phyloP scores from a whole-genome alignment of 2,797 vertebrate species.

The Sebastes elongatus region DNA sequence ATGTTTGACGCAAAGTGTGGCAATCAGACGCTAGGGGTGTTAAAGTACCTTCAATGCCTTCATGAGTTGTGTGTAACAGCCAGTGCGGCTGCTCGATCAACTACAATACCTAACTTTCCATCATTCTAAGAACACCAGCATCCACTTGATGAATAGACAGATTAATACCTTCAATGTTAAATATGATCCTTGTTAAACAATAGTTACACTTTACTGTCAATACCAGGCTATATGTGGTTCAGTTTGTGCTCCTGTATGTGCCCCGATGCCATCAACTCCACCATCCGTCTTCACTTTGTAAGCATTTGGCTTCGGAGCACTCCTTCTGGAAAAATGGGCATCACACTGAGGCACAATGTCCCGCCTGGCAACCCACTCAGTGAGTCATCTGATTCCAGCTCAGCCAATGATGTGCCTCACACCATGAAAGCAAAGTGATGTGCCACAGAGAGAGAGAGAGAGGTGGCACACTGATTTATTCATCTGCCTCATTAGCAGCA shows the following conservation, averaged over 20 bases:
- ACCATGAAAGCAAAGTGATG: constrained; percentile 4
- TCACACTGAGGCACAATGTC: constrained; percentile 10
- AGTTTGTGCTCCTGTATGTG: background rate
- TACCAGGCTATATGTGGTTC: background rate
- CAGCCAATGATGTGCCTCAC: constrained; percentile 17
- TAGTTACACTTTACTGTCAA: background rate
- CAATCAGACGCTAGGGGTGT: background rate
- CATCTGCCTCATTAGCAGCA: constrained; percentile 12
- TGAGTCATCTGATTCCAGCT: constrained; percentile 23
- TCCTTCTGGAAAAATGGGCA: constrained; percentile 5
- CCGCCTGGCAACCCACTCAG: constrained; percentile 25
- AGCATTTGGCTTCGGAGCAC: background rate
- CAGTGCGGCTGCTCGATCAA: background rate
- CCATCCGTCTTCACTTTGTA: background rate
- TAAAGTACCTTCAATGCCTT: background rate
- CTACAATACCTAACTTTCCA: background rate
- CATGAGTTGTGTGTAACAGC: background rate
- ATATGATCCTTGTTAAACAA: background rate
- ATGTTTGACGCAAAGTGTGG: background rate
- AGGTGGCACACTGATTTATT: constrained; percentile 12
- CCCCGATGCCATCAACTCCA: background rate
- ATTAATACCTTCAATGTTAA: background rate
- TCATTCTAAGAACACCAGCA: background rate
- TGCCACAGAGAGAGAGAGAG: constrained; percentile 6
- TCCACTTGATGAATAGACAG: background rate